Percentiles rank a stretch among this genome's conserved stretches.
phyloP scores from a whole-genome alignment of 1,140 invertebrate genomes.

The Drosophila kikkawai region DNA sequence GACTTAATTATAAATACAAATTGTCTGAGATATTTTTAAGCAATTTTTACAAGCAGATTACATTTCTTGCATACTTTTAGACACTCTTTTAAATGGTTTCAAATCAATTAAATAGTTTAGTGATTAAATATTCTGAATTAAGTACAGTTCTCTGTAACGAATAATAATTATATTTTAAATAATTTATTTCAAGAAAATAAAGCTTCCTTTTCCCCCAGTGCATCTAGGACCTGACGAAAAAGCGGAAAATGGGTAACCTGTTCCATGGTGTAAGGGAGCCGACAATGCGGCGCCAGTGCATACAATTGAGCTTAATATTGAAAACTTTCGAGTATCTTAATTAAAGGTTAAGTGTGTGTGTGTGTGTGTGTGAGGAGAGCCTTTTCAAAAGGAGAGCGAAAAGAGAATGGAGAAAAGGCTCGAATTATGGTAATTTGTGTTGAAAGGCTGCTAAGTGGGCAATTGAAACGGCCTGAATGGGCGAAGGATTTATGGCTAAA shows the following conservation, averaged over 20 bases:
- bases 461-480: constrained; percentile 48
- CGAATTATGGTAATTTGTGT: constrained; percentile 51
- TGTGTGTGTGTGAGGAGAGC: constrained; percentile 48
- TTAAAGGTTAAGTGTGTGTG: constrained; percentile 77
- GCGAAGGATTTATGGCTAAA: constrained; percentile 34
- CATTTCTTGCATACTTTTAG: not conserved
- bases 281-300: constrained; percentile 66
- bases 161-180: no score
- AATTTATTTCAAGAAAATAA: not conserved
- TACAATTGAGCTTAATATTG: constrained; percentile 75
- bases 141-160: not conserved
- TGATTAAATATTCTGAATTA: not conserved
- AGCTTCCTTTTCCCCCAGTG: not conserved
- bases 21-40: not conserved
- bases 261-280: constrained; percentile 34
- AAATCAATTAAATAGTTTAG: accelerated
- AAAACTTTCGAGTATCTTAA: constrained; percentile 81
- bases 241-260: constrained; percentile 42
- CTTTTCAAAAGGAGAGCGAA: constrained; percentile 68
- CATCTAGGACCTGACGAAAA: constrained; percentile 13
- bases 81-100: not conserved
- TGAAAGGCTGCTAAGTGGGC: constrained; percentile 52
- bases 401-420: constrained; percentile 54
- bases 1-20: not conserved
- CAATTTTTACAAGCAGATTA: accelerated